Evolutionary conservation across 2,113 vertebrate genomes (phyloP), one percentile per base, ranked within the genome.

Genomic region (Pangasianodon gigas): DNA sequence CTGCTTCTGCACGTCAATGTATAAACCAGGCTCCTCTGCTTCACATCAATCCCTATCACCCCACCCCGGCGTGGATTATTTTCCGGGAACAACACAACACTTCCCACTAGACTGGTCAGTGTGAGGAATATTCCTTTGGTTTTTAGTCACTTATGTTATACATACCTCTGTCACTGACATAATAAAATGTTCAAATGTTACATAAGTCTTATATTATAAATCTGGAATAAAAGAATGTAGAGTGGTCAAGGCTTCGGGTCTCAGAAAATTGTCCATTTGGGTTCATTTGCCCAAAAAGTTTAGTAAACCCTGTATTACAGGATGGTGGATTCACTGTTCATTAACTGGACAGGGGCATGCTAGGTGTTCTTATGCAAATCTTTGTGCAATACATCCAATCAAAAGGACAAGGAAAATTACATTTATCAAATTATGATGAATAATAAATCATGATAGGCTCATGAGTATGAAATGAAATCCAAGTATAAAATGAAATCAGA

Each of bases 401-500:
- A 80, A 89, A 88, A 65, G 75, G 51, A 51, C 21, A 69, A 54
- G 37, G 37, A 75, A 46, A 52, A 80, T 21, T 14, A 51, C 44
- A 32, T 58, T 11, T 5, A 24, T 41, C 19, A 32, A 82, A 82
- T 58, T 58, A 56, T 56, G 10, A 83, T 58, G 37, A 58, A 21
- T 56, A 83, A 58, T 16, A 80, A 52, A n/a, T 80, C 16, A 32
- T 81, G 0, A 82, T 8, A 8, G 14, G 79, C 46, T 81, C 29
- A n/a, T 44, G 32, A 84, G 54, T 13, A 65, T 69, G 18, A 86
- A 51, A 79, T 60, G 24, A 83, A 82, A 54, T 67, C n/a, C 16
- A 46, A 13, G 21, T 51, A 67, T 88, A 41, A 52, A 81, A 81
- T 81, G 51, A 89, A 84, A 88, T 77, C 60, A 82, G 88, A 83